These are phyloP conservation scores for Tetramorium simillimum DNA, from an alignment of 1,140 invertebrate species.

Conservation along the genomic window DNA sequence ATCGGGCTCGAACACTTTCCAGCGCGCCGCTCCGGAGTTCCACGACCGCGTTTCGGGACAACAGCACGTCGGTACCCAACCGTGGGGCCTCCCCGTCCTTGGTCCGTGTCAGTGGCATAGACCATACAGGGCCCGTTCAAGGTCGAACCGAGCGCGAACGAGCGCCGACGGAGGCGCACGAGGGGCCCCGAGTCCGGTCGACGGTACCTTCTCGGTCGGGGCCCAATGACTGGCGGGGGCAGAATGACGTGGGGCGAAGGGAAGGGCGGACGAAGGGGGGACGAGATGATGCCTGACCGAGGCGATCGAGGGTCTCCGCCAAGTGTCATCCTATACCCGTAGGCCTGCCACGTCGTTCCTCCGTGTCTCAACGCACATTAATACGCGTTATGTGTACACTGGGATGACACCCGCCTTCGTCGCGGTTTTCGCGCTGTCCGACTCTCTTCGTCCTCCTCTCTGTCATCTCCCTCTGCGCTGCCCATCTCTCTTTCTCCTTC, in stretches of 20 bases:
- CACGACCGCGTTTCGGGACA: slow-evolving; percentile 85
- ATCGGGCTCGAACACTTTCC: slow-evolving; percentile 81
- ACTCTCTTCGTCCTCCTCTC: slow-evolving; percentile 18
- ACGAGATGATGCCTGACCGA: slow-evolving; percentile 52
- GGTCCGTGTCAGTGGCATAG: slow-evolving; percentile 86
- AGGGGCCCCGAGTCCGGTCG: slow-evolving; percentile 52
- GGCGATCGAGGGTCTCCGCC: slow-evolving; percentile 68
- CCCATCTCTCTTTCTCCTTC: background rate
- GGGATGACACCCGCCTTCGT: slow-evolving; percentile 65
- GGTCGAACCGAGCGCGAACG: slow-evolving; percentile 81
- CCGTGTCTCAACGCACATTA: slow-evolving; percentile 77
- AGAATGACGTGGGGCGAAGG: slow-evolving; percentile 18
- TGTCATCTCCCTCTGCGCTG: slow-evolving; percentile 22
- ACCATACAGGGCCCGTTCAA: slow-evolving; percentile 85
- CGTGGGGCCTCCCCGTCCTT: slow-evolving; percentile 82
- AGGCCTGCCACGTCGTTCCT: slow-evolving; percentile 77
- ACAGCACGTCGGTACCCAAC: slow-evolving; percentile 77
- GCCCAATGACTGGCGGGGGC: slow-evolving; percentile 57
- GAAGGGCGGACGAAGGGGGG: slow-evolving; percentile 18
- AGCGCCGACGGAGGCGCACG: slow-evolving; percentile 60
- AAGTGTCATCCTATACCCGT: slow-evolving; percentile 84
- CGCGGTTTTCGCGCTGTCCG: slow-evolving; percentile 67
- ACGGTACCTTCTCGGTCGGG: slow-evolving; percentile 26
- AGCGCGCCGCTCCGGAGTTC: slow-evolving; percentile 79
- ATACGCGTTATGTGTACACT: slow-evolving; percentile 74